Base-by-base conservation (phyloP, 1,140 invertebrate genomes). In the Drosophila littoralis region DNA sequence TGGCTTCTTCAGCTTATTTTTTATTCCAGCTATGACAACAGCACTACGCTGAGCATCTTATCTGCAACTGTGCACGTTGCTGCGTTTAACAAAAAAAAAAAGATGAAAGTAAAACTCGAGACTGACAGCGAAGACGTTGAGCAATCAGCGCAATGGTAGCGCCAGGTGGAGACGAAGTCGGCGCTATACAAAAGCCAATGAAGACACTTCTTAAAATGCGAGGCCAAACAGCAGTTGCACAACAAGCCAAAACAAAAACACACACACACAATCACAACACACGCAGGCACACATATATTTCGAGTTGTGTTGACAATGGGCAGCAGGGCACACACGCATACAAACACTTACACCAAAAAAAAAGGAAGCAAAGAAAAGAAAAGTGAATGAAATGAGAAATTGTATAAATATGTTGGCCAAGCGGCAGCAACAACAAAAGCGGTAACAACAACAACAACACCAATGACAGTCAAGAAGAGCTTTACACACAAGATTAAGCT, bases 331-430 rank as follows among this genome's bases (percentile, higher is more conserved):
- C 43, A 57, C 50, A 10, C 8, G 22, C 6, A 32, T 0, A 22
- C n/a, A 35, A 13, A 43, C 38, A 42, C 1, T 8, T 6, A 35
- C 38, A 42, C 1, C n/a, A 6, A 35, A 46, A 40, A 12, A 68
- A 51, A 52, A 55, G 17, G 64, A 9, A 28, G n/a, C 59, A 8
- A 63, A 42, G 35, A 13, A 54, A 75, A 42, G 61, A 67, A 77
- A 77, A 59, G 40, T 80, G 80, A 89, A 89, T 89, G 79, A 86
- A 77, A 88, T 82, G 73, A 89, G 84, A 89, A 88, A 89, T 84
- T 88, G 76, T 88, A 80, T 88, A 86, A 86, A 86, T 88, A 88
- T 88, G 83, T 88, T 83, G 66, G 72, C 28, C 55, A 59, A 75
- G 79, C 66, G n/a, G 63, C 50, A 63, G 32, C 59, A 65, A 17